A percentile compares a stretch with the other conserved stretches of the same genome.
phyloP scores from a whole-genome alignment of 2,888 invertebrate genomes.

The Phasia obesa region DNA sequence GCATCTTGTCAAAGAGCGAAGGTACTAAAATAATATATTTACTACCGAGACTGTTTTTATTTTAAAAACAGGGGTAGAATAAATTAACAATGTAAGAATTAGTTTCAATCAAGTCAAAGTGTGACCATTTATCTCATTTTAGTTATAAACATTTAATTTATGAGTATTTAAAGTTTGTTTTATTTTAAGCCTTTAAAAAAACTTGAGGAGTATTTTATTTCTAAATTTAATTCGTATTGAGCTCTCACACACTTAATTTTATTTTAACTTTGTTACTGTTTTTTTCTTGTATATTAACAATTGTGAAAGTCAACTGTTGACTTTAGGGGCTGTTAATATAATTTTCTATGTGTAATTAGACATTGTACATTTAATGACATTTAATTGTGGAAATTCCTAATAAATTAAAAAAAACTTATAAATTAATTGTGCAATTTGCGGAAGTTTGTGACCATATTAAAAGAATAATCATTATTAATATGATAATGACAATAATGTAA shows the following conservation, averaged over 20 bases:
- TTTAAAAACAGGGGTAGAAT: slow-evolving; percentile 7
- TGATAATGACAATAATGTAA: slow-evolving; percentile 55
- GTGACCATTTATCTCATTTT: slow-evolving; percentile 2
- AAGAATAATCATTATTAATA: neutral
- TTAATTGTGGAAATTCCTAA: no score
- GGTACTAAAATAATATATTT: slow-evolving; percentile 29
- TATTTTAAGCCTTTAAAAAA: neutral
- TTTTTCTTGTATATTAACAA: no score
- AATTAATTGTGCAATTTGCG: no score
- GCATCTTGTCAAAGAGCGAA: neutral
- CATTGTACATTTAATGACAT: no score
- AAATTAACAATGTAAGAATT: neutral
- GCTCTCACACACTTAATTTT: neutral
- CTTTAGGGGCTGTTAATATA: no score
- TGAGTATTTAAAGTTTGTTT: neutral
- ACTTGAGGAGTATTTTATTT: neutral
- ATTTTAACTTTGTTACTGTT: no score
- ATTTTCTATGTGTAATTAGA: no score
- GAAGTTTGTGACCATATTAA: no score
- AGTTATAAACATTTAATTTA: neutral
- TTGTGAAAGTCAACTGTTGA: neutral
- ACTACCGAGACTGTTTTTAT: slow-evolving; percentile 1
- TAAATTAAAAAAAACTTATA: no score
- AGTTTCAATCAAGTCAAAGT: neutral
- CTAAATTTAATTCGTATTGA: neutral